These are phyloP conservation scores for Zaprionus lineosus DNA, from an alignment of 2,888 invertebrate genomes.

Conservation along the genomic window DNA sequence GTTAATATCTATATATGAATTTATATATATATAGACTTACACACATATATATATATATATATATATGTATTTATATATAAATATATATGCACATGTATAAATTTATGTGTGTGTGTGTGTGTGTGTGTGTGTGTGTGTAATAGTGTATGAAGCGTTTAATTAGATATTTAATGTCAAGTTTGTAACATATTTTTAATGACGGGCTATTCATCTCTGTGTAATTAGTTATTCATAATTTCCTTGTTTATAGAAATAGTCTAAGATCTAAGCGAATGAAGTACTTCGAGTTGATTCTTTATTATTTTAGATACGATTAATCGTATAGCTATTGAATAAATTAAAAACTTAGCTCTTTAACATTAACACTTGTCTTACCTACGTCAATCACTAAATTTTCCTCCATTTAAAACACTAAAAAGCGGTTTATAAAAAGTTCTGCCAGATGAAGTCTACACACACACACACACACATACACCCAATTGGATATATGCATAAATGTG, in stretches of 20 bases:
- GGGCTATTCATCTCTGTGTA: conserved; percentile 35
- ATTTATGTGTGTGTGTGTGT: conserved; percentile 31
- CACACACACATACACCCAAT: conserved; percentile 18
- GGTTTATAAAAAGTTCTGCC: conserved; percentile 36
- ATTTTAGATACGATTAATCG: not conserved
- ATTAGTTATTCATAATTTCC: conserved; percentile 39
- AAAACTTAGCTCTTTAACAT: conserved; percentile 59
- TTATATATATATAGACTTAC: conserved; percentile 21
- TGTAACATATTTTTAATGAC: conserved; percentile 61
- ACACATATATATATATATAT: conserved; percentile 20
- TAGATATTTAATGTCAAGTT: conserved; percentile 63
- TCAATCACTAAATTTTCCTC: conserved; percentile 37
- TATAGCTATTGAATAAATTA: conserved; percentile 67
- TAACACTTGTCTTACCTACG: conserved; percentile 28
- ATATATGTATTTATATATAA: conserved; percentile 15
- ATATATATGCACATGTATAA: conserved; percentile 29
- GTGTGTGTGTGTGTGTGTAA: conserved; percentile 52
- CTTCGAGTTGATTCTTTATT: conserved; percentile 25
- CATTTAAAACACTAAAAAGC: conserved; percentile 64
- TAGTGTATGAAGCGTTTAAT: conserved; percentile 75
- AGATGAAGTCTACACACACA: conserved; percentile 22
- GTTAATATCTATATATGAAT: conserved; percentile 12
- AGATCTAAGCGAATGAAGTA: conserved; percentile 64
- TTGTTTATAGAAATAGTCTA: conserved; percentile 46
- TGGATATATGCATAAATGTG: conserved; percentile 2